Base-by-base conservation (phyloP, 1,140 invertebrate species). In the Marisa cornuarietis region DNA sequence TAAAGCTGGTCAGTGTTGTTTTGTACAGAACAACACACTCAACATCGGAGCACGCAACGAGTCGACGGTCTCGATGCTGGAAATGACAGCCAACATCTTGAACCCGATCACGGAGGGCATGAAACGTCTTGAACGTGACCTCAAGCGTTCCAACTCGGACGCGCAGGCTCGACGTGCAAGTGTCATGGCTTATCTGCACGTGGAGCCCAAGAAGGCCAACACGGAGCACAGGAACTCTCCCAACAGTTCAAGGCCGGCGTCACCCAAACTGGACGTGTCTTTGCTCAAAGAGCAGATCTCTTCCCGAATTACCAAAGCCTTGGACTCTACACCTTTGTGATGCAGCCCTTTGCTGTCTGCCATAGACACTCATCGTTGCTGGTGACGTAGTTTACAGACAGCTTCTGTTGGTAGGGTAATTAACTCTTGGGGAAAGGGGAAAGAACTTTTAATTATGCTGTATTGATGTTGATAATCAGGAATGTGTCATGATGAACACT, bases 181-280 rank as follows among this genome's bases (percentile, higher is more conserved):
- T 16, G 71, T 52, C 52, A n/a, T 72, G 51, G 54, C 77, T 10
- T 52, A 79, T n/a, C 68, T 71, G 42, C 73, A 79, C 72, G 51
- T 54, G 31, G 71, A 79, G 42, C 77, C 77, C n/a, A 82, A 82
- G 42, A 76, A 72, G 76, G 76, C 66, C 61, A 82, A 82, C 71
- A 82, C 81, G 0, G 75, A 82, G 66, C 76, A 80, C 81, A 26
- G 81, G 54, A 82, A 82, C 79, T 82, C 81, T 26, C 78, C 81
- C 10, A 31, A n/a, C 31, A 73, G 20, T 62, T 79, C 81, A 1
- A 69, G 78, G 52, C 76, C 81, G 3, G 58, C 76, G 0, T 82
- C 78, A 20, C 78, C 81, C 18, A 82, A 82, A 51, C 81, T 61
- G 20, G 78, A 82, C 68, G 71, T 77, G 22, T 78, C 78, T 22